phyloP scores from a whole-genome alignment of 2,797 vertebrate species.

The Gallinago nigripennis region DNA sequence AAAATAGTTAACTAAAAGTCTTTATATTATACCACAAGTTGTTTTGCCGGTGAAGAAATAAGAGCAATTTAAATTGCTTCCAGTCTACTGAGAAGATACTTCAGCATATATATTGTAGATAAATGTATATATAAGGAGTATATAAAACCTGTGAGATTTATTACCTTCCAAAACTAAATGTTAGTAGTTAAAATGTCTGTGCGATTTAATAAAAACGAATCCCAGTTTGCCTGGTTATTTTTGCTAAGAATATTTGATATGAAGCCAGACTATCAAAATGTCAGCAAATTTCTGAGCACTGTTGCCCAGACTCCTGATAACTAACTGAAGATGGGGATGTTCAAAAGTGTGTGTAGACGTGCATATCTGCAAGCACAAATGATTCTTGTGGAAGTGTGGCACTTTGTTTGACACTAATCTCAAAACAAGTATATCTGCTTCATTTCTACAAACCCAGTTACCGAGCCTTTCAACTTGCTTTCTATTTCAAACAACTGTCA shows the following conservation, averaged over 20 bases:
- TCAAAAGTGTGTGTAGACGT: not conserved
- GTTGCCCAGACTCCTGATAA: not conserved
- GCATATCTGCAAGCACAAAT: not conserved
- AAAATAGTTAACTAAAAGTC: not conserved
- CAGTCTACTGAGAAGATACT: not conserved
- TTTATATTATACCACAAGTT: not conserved
- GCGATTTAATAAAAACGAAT: not conserved
- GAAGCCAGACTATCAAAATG: not conserved
- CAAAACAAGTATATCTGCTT: not conserved
- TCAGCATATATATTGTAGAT: not conserved
- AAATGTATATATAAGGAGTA: not conserved
- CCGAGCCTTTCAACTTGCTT: fast-evolving
- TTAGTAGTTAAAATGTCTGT: not conserved
- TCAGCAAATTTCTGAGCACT: not conserved
- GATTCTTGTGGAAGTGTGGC: not conserved
- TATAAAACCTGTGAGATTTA: not conserved
- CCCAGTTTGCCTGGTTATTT: not conserved
- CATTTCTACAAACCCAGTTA: not conserved
- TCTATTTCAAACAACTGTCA: not conserved
- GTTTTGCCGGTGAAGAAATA: not conserved
- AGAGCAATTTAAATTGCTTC: not conserved
- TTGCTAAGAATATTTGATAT: not conserved
- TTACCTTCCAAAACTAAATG: not conserved
- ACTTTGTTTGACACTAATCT: not conserved
- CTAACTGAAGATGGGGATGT: not conserved